Conservation (phyloP, 1,140 invertebrate species). For the Harpegnathos saltator region DNA sequence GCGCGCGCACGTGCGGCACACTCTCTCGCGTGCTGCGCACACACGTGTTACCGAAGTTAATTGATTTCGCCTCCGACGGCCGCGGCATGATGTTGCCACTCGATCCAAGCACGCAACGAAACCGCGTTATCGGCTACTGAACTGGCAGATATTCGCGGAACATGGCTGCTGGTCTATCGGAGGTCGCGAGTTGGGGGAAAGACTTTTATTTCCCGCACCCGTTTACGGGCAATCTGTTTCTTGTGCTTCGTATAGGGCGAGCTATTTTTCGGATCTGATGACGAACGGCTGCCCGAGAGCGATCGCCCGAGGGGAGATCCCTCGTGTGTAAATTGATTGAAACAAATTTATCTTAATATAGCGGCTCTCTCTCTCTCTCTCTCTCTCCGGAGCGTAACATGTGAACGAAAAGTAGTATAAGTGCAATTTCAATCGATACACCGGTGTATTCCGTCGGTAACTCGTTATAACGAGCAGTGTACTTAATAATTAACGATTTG, state of each 20-base stretch:
- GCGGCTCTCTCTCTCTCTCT: no score
- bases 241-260: no score
- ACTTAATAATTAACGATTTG: not conserved
- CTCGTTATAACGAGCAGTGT: not conserved
- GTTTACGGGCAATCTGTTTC: not conserved
- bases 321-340: no score
- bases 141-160: slow-evolving; percentile 22
- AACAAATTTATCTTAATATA: no score
- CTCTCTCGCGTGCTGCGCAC: slow-evolving; percentile 61
- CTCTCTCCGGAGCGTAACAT: no score
- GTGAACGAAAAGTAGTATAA: not conserved
- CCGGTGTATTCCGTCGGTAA: not conserved
- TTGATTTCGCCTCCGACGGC: slow-evolving; percentile 79
- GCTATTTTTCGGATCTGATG: not conserved
- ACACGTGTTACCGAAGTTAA: slow-evolving; percentile 75
- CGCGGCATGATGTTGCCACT: slow-evolving; percentile 65
- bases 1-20: slow-evolving; percentile 25
- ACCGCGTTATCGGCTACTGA: slow-evolving; percentile 70
- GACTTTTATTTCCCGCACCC: not conserved
- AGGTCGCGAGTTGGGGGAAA: not conserved
- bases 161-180: slow-evolving; percentile 9
- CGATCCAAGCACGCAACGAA: slow-evolving; percentile 65
- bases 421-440: slow-evolving; percentile 9
- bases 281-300: not conserved
- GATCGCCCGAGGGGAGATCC: no score